A percentile compares a stretch with the other conserved stretches of the same genome.
These are phyloP conservation scores for Cuniculus paca DNA, from an alignment of 2,797 vertebrate species.

Conservation along the genomic window DNA sequence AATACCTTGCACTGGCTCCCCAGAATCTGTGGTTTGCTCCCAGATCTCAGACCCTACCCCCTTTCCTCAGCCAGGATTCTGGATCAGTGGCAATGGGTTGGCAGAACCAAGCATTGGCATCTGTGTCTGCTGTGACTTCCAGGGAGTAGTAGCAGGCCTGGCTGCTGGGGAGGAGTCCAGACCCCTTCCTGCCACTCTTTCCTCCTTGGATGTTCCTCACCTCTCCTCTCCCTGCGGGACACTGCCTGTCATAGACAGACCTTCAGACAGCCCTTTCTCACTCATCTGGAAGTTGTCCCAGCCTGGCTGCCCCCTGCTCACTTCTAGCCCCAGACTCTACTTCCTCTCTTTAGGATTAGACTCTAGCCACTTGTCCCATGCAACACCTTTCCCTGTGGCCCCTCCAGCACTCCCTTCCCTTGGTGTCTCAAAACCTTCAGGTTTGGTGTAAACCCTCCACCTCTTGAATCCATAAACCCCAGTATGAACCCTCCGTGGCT, in stretches of 20 bases:
- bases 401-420: not conserved
- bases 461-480: not conserved
- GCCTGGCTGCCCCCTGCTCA: not conserved
- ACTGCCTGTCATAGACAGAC: not conserved
- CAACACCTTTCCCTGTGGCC: not conserved
- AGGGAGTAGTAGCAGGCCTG: not conserved
- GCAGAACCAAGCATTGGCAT: not conserved
- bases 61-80: not conserved
- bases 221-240: not conserved
- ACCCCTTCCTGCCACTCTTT: not conserved
- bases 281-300: too few relatives aligned
- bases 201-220: not conserved
- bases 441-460: not conserved
- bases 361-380: not conserved
- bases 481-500: not conserved
- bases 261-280: not conserved
- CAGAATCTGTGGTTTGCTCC: rapidly evolving
- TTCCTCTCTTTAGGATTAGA: not conserved
- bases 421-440: not conserved
- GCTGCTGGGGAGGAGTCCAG: not conserved
- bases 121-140: too few relatives aligned
- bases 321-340: not conserved
- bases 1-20: not conserved
- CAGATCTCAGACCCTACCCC: not conserved
- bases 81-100: not conserved